Conservation (phyloP, 64 coral and sea anemone genomes). For the Acropora yongei region DNA sequence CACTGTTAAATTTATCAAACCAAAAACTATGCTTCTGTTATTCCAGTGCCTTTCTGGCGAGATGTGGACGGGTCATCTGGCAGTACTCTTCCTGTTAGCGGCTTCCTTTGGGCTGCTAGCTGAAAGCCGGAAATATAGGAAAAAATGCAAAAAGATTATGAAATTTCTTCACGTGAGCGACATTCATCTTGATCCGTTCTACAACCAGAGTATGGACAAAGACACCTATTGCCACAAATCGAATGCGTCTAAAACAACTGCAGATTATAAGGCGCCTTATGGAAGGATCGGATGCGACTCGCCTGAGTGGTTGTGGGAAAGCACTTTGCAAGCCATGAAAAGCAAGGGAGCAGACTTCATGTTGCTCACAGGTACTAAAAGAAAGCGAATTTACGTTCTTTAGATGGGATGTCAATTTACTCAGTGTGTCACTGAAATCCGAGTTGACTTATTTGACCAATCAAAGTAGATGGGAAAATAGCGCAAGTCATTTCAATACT, state of each 20-base stretch:
- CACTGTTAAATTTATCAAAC: no score
- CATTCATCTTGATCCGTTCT: slow-evolving; percentile 65
- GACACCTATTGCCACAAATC: slow-evolving; percentile 30
- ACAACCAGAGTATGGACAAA: slow-evolving; percentile 30
- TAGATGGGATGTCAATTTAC: no score
- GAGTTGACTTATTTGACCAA: no score
- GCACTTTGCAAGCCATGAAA: slow-evolving; percentile 28
- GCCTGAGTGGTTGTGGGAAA: slow-evolving; percentile 45
- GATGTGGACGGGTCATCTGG: not conserved
- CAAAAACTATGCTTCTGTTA: no score
- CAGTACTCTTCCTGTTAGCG: not conserved
- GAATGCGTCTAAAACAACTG: slow-evolving; percentile 10
- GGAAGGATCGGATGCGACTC: slow-evolving; percentile 87
- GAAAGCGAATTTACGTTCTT: not conserved
- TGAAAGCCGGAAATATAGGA: not conserved
- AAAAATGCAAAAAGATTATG: not conserved
- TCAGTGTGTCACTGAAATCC: no score
- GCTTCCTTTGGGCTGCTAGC: not conserved
- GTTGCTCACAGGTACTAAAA: not conserved
- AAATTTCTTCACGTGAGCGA: slow-evolving; percentile 82
- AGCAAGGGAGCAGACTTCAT: not conserved
- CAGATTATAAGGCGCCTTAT: slow-evolving; percentile 63
- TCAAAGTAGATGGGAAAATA: no score
- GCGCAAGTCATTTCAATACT: no score
- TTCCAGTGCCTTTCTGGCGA: no score